Base-by-base conservation (phyloP, 2,888 invertebrate genomes). In the Ferdinandea cuprea region DNA sequence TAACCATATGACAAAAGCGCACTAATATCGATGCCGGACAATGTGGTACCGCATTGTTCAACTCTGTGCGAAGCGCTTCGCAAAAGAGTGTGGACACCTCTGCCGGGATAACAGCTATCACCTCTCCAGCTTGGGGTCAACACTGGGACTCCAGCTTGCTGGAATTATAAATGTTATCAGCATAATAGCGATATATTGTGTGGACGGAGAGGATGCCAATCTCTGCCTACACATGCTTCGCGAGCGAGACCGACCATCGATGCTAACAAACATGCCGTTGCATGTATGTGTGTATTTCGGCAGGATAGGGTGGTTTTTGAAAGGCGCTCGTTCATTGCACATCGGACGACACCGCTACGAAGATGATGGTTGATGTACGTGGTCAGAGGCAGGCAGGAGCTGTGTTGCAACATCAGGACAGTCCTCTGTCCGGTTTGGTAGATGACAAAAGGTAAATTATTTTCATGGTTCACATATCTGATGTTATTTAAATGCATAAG, bases 401-500 rank as follows among this genome's bases (percentile, higher is more conserved):
- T 65, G 58, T 65, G 69, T 74, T 56, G 59, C 50, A 81, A 71
- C 54, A 61, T 35, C 46, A 32, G 66, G 28, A 68, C 56, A 56
- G 42, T 37, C 50, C 50, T 52, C 58, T 65, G 81, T 71, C 71
- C 59, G 59, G 40, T 72, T 81, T 59, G 25, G 54, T 61, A 71
- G 59, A 81, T 81, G 81, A 81, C 81, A 81, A 81, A 81, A 81
- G 81, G 81, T 77, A 81, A 81, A 76, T 77, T 72, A 81, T 81
- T 81, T 81, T 58, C 81, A 77, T 81, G 81, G 77, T 81, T 61
- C 77, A 81, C 71, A 65, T 81, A 81, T 81, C 81, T 81, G 81
- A 81, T 81, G 81, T 81, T 81, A 81, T 81, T 81, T 81, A 81
- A 81, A 81, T 81, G 81, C 81, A 81, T 81, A 81, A 81, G 71